phyloP scores from a whole-genome alignment of 2,888 invertebrate genomes.

The Zygogramma bicolorata region DNA sequence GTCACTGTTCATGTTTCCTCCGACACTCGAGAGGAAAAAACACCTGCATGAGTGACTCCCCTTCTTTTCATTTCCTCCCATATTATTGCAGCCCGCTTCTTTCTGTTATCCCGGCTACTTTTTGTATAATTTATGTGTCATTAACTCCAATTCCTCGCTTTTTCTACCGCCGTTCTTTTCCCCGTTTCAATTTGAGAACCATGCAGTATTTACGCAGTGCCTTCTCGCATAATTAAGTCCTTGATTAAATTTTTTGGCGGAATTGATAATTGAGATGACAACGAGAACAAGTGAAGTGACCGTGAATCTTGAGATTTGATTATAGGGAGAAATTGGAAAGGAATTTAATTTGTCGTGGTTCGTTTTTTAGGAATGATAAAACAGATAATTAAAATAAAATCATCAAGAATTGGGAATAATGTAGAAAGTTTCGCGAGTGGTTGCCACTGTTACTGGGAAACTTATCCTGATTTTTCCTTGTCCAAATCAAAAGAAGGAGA shows the following conservation, averaged over 20 bases:
- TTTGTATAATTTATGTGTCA: constrained; percentile 61
- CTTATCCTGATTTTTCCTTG: no score
- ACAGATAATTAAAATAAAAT: no score
- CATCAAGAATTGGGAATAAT: no score
- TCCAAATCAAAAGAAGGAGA: no score
- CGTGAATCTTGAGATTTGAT: background rate
- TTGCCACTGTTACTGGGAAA: no score
- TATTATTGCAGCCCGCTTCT: constrained; percentile 57
- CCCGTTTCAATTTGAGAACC: constrained; percentile 37
- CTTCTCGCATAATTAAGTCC: constrained; percentile 40
- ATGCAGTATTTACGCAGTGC: constrained; percentile 38
- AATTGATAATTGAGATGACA: constrained; percentile 11
- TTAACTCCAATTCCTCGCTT: constrained; percentile 51
- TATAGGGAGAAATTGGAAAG: background rate
- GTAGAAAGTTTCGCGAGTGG: no score
- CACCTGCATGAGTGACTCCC: constrained; percentile 27
- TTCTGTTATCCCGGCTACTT: constrained; percentile 55
- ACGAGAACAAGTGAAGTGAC: constrained; percentile 1
- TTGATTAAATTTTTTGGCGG: constrained; percentile 30
- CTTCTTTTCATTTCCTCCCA: constrained; percentile 50
- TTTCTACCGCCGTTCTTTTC: constrained; percentile 37
- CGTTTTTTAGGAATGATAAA: no score
- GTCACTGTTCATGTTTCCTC: background rate
- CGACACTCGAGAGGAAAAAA: constrained; percentile 22
- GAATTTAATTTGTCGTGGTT: background rate